Conservation (phyloP, 2,888 invertebrate species). For the Idaea aversata region DNA sequence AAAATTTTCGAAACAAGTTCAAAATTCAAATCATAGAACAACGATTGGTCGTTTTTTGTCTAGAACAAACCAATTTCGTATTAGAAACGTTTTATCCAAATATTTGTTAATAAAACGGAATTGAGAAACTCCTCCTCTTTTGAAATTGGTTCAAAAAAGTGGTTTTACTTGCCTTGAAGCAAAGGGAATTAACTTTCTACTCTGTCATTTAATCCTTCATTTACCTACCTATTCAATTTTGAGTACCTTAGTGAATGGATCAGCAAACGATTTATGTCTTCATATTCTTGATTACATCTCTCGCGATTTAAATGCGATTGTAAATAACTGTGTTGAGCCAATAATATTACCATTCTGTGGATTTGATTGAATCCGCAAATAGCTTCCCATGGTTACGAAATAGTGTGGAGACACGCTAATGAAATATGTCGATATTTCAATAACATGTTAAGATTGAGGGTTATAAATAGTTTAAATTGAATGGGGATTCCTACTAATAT, state of each 20-base stretch:
- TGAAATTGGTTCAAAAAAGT: not conserved
- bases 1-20: no score
- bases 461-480: not conserved
- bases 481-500: not conserved
- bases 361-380: slow-evolving; percentile 77
- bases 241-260: slow-evolving; percentile 4
- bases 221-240: not conserved
- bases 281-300: slow-evolving; percentile 14
- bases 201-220: no score
- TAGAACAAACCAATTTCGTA: no score
- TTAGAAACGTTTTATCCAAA: no score
- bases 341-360: slow-evolving; percentile 67
- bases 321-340: slow-evolving; percentile 55
- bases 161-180: not conserved
- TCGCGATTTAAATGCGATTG: slow-evolving; percentile 28
- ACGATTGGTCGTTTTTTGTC: no score
- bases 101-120: no score
- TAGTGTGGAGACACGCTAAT: slow-evolving; percentile 38
- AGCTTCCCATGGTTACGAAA: slow-evolving; percentile 64
- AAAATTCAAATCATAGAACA: no score
- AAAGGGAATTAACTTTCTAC: no score
- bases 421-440: slow-evolving; percentile 27
- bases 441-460: not conserved
- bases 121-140: not conserved
- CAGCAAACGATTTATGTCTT: slow-evolving; percentile 28